Evolutionary conservation across 2,888 invertebrate species (phyloP).

Genomic region (Zygothrica quintamaculata): DNA sequence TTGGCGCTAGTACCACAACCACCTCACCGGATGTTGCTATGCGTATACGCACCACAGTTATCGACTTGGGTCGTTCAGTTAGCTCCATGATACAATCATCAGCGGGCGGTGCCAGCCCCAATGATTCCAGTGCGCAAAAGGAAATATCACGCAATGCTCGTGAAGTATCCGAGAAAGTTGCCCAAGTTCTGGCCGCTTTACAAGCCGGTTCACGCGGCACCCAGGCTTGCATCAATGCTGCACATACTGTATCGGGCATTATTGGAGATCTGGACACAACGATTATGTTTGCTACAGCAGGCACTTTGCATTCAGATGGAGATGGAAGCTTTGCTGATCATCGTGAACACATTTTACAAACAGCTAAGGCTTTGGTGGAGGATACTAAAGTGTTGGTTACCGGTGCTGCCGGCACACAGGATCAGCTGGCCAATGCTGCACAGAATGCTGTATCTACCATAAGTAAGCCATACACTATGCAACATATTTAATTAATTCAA

Average conservation of each 20-base stretch:
- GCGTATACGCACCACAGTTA: slow-evolving; percentile 91
- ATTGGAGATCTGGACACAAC: slow-evolving; percentile 99
- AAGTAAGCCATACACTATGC: no score
- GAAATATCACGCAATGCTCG: slow-evolving; percentile 92
- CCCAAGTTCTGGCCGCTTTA: slow-evolving; percentile 93
- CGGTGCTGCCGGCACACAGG: slow-evolving; percentile 97
- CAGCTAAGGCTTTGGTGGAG: slow-evolving; percentile 98
- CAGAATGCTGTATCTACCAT: slow-evolving; percentile 99
- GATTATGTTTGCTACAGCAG: slow-evolving; percentile 99
- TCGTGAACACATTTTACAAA: slow-evolving; percentile 97
- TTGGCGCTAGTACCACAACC: slow-evolving; percentile 95
- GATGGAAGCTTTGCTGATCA: slow-evolving; percentile 98
- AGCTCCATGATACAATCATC: slow-evolving; percentile 90
- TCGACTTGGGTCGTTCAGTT: slow-evolving; percentile 95
- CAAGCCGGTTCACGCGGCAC: slow-evolving; percentile 98
- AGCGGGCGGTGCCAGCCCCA: slow-evolving; percentile 90
- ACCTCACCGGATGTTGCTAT: slow-evolving; percentile 94
- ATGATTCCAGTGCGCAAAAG: slow-evolving; percentile 85
- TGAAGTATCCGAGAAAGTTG: slow-evolving; percentile 94
- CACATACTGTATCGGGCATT: slow-evolving; percentile 98
- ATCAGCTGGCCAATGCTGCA: slow-evolving; percentile 97
- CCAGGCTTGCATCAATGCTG: slow-evolving; percentile 99
- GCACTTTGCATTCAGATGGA: slow-evolving; percentile 96
- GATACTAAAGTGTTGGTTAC: slow-evolving; percentile 99
- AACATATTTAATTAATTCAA: no score